phyloP scores from a whole-genome alignment of 2,113 vertebrate genomes.

The Ameiurus melas region DNA sequence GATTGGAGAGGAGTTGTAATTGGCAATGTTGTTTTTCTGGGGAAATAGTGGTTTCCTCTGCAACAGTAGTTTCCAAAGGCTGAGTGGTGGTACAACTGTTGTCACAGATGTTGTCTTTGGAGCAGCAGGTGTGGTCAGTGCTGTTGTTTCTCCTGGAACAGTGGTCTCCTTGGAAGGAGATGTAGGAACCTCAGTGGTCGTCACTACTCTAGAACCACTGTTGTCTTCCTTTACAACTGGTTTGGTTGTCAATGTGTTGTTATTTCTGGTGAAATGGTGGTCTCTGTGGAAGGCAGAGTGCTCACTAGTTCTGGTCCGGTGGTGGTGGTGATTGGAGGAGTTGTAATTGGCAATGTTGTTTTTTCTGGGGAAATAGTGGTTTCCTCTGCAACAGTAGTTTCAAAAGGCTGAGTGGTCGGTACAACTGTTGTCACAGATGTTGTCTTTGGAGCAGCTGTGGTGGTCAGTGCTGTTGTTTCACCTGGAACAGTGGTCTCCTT shows the following conservation, averaged over 20 bases:
- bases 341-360: conserved; percentile 33
- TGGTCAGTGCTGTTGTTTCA: conserved; percentile 5
- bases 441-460: not conserved
- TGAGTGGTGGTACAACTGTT: not conserved
- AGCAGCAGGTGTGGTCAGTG: not conserved
- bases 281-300: not conserved
- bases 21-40: not conserved
- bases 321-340: not conserved
- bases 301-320: not conserved
- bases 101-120: not conserved
- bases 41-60: not conserved
- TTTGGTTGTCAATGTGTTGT: not conserved
- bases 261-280: not conserved
- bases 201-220: not conserved
- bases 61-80: not conserved
- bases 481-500: not conserved
- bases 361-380: not conserved
- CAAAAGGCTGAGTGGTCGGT: not conserved
- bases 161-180: not conserved
- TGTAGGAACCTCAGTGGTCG: conserved; percentile 1
- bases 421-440: not conserved
- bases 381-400: not conserved
- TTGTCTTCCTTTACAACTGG: not conserved
- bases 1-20: not conserved
- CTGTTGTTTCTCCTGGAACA: not conserved